phyloP scores from a whole-genome alignment of 2,113 vertebrate species.

The Lethenteron reissneri region DNA sequence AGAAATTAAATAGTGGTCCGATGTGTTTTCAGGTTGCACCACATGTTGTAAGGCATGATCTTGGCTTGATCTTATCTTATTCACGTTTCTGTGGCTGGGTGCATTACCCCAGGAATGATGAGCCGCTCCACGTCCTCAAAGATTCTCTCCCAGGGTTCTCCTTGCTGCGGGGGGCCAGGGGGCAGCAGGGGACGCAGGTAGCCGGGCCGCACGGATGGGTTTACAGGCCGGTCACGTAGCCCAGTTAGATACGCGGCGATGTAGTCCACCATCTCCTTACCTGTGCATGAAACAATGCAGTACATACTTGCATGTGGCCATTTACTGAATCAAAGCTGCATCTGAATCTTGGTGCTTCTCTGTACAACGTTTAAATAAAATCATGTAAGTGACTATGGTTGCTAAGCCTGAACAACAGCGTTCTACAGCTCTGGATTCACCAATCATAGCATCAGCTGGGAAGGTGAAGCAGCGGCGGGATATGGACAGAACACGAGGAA shows the following conservation, averaged over 20 bases:
- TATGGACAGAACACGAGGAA: too few relatives aligned
- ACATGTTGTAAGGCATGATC: constrained; percentile 8
- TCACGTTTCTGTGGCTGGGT: neutral
- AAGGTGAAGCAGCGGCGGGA: too few relatives aligned
- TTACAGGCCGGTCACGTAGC: constrained; percentile 49
- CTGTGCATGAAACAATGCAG: constrained; percentile 17
- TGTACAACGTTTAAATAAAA: too few relatives aligned
- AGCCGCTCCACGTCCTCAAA: constrained; percentile 66
- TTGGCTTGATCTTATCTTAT: constrained; percentile 7
- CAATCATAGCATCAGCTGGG: too few relatives aligned
- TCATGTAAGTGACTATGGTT: too few relatives aligned
- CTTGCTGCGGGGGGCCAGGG: constrained; percentile 36
- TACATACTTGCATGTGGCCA: too few relatives aligned
- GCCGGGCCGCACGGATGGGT: constrained; percentile 63
- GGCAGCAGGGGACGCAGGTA: constrained; percentile 59
- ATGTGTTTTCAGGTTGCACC: too few relatives aligned
- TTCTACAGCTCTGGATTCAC: too few relatives aligned
- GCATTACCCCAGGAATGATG: constrained; percentile 82
- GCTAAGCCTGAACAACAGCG: too few relatives aligned
- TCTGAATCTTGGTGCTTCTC: too few relatives aligned
- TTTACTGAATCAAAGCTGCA: too few relatives aligned
- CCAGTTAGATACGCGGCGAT: constrained; percentile 58
- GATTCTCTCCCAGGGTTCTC: constrained; percentile 66
- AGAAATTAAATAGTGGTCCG: too few relatives aligned
- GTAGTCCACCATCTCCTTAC: constrained; percentile 80